A percentile compares a stretch with the other conserved stretches of the same genome.
Conservation (phyloP, 1,140 invertebrate species). For the Drosophila lowei region DNA sequence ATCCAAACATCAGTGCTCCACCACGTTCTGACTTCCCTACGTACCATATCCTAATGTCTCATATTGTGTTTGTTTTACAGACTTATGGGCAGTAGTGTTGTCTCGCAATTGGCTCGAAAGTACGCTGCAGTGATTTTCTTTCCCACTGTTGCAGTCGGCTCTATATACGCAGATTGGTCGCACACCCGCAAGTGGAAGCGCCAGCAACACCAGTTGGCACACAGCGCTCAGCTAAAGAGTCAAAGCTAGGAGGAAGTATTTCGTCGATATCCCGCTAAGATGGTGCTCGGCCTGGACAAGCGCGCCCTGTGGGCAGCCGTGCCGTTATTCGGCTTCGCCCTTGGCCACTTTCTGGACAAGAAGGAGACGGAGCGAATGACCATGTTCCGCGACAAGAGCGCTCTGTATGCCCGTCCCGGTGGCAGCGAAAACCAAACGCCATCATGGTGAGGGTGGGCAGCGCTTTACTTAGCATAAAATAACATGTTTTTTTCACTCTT, state of each 20-base stretch:
- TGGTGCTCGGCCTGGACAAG: constrained; percentile 84
- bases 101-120: constrained; percentile 79
- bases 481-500: constrained; percentile 42
- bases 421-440: constrained; percentile 87
- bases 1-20: constrained; percentile 4
- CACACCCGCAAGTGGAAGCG: constrained; percentile 89
- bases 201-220: constrained; percentile 79
- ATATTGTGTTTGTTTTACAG: constrained; percentile 59
- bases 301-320: constrained; percentile 83
- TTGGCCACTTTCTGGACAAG: constrained; percentile 87
- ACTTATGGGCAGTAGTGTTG: constrained; percentile 76
- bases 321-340: constrained; percentile 84
- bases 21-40: neutral
- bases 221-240: constrained; percentile 47
- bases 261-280: constrained; percentile 70
- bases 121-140: constrained; percentile 87
- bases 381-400: constrained; percentile 90
- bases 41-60: constrained; percentile 10
- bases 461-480: constrained; percentile 22
- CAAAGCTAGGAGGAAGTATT: constrained; percentile 48
- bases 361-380: constrained; percentile 88
- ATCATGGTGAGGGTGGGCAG: constrained; percentile 85
- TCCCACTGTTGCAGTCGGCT: constrained; percentile 84
- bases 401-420: constrained; percentile 87
- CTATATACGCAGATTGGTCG: constrained; percentile 88